Base-by-base conservation (phyloP, 1,140 invertebrate genomes). In the Aphis gossypii region DNA sequence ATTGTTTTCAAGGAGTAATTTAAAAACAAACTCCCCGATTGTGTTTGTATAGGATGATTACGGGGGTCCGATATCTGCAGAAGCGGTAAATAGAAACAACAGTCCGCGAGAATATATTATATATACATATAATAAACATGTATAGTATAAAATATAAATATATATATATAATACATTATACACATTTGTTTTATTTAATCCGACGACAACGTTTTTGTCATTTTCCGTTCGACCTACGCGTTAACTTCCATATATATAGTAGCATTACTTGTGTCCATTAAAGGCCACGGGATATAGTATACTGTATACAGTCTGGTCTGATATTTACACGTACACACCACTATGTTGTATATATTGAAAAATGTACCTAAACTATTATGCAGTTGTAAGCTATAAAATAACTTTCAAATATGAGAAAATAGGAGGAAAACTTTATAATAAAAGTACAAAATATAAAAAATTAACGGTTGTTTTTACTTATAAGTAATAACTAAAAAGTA, bases 21-120 rank as follows among this genome's bases (percentile, higher is more conserved):
- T 89, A 54, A 54, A 89, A 54, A 89, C 48, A 89, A 89, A 89
- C 35, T 89, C 35, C n/a, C 21, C 48, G 35, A 38, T 56, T 38
- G n/a, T 56, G 51, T 56, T 56, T 54, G 11, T 89, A 56, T 21
- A 54, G 88, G 51, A 89, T 38, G 48, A 89, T 89, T 89, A 38
- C 87, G 3, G 87, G 18, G 44, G 83, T 84, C 38, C 23, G 41
- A 84, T 30, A 84, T 35, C 20, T 38, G 76, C 21, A 8, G 14
- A 7, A 46, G 23, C 46, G n/a, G 86, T 21, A 48, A 88, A 88
- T 30, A 18, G 30, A n/a, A 48, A n/a, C 84, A 46, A 87, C 44
- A 46, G 35, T 46, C 11, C 18, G 2, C 18, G 35, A 20, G 82
- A 83, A 83, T 83, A 20, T 35, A 56, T 54, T 56, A 56, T 56